Evolutionary conservation across 2,797 vertebrate genomes (phyloP), one percentile per base, ranked within the genome.

Genomic region (Enteromius treurensis): DNA sequence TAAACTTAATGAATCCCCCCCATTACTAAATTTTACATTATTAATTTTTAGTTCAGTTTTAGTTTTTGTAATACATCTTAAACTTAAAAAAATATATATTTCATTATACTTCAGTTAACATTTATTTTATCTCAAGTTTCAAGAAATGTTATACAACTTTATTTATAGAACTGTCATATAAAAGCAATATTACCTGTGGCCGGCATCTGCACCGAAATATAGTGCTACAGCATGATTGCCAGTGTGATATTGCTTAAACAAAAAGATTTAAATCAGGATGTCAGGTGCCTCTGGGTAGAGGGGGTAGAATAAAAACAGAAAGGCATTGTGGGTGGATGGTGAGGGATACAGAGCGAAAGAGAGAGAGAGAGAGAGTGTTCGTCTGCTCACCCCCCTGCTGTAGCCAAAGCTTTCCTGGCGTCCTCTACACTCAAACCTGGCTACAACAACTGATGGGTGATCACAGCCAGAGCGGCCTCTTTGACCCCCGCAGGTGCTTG

Each of bases 401-500:
- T 55, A 51, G 81, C 64, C 81, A 77, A 75, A 76, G 62, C 53
- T 53, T 45, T 26, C 45, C 32, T 53, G 47, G 80, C 49, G 1
- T 77, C 53, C 67, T 67, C 49, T 68, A 51, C 19, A 29, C 37
- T 49, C 26, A 83, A 32, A 71, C 37, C 65, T 78, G 81, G 53
- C 74, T 51, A 68, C 62, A 67, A 68, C 6, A 64, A 91, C 88
- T 86, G 90, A 92, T 92, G 92, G 89, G 86, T 90, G 91, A 91
- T 88, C 91, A 91, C 89, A 85, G 92, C 90, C 91, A 87, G 84
- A 79, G 89, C 90, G 91, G 89, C 88, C 89, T 85, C 86, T 75
- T 87, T 91, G 91, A 93, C 90, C 90, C 85, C 10, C 86, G 88
- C 92, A 95, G 91, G 91, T 94, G 93, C 91, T 89, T 90, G 91